Evolutionary conservation across 2,888 invertebrate species (phyloP).

Genomic region (Cactoblastis cactorum): DNA sequence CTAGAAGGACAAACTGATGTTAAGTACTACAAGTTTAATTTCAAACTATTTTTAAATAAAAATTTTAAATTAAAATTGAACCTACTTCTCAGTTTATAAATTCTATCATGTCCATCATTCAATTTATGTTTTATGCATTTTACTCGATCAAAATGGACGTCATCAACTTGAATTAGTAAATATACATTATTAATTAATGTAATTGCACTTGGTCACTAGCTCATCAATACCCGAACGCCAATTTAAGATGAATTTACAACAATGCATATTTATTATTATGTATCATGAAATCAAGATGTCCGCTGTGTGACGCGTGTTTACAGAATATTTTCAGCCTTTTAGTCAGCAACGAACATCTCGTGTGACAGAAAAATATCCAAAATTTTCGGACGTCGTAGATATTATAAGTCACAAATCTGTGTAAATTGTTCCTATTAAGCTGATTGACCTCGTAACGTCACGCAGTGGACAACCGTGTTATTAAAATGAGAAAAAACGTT

Average conservation of each 20-base stretch:
- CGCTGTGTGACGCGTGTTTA: too few relatives aligned
- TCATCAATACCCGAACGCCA: conserved; percentile 44
- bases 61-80: not conserved
- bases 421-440: too few relatives aligned
- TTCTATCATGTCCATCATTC: conserved; percentile 28
- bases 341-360: too few relatives aligned
- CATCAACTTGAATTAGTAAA: conserved; percentile 47
- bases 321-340: too few relatives aligned
- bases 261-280: not conserved
- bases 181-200: conserved; percentile 53
- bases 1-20: conserved; percentile 15
- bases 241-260: conserved; percentile 36
- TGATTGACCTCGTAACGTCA: too few relatives aligned
- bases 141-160: conserved; percentile 66
- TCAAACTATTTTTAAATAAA: not conserved
- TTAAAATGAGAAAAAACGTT: too few relatives aligned
- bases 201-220: conserved; percentile 68
- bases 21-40: conserved; percentile 20
- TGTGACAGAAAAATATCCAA: too few relatives aligned
- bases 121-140: conserved; percentile 40
- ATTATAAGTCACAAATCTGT: too few relatives aligned
- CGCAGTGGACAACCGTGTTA: too few relatives aligned
- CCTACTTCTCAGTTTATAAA: not conserved
- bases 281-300: too few relatives aligned
- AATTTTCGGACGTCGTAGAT: too few relatives aligned